phyloP scores from a whole-genome alignment of 2,113 vertebrate genomes.

The Platysternon megacephalum region DNA sequence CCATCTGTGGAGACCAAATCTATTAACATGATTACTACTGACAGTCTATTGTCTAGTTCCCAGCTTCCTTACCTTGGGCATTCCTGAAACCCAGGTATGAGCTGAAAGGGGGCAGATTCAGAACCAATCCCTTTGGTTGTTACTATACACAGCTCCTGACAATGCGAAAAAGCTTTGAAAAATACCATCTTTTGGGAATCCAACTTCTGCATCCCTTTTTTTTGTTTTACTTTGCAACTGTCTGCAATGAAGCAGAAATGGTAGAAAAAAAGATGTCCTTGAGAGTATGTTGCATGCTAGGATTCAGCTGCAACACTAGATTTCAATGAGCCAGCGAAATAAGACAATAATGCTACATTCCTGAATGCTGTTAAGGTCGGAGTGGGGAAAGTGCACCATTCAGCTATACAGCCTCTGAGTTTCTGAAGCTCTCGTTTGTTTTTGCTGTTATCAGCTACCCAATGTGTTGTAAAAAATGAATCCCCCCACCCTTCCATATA shows the following conservation, averaged over 20 bases:
- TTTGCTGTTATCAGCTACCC: slow-evolving; percentile 73
- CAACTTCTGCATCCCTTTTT: background rate
- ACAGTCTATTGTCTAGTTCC: background rate
- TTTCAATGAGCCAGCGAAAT: slow-evolving; percentile 56
- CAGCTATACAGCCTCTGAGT: slow-evolving; percentile 48
- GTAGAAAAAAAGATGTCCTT: slow-evolving; percentile 1
- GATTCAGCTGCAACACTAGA: slow-evolving; percentile 39
- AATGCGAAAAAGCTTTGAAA: background rate
- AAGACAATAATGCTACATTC: slow-evolving; percentile 55
- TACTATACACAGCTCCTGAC: slow-evolving; percentile 21
- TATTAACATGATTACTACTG: background rate
- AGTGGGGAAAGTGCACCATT: slow-evolving; percentile 61
- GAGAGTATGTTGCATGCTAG: rapidly evolving
- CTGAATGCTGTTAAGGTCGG: slow-evolving; percentile 62
- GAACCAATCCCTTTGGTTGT: background rate
- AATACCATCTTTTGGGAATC: slow-evolving; percentile 2
- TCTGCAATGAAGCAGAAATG: slow-evolving; percentile 12
- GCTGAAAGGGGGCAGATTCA: background rate
- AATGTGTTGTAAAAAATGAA: background rate
- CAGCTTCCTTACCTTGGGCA: slow-evolving; percentile 22
- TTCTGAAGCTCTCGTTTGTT: slow-evolving; percentile 61
- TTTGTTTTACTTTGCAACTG: background rate
- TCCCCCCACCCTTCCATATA: slow-evolving; percentile 27
- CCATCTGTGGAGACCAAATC: background rate
- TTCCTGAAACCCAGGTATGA: slow-evolving; percentile 8